These are phyloP conservation scores for Megamerina dolium DNA, from an alignment of 2,888 invertebrate genomes.

Conservation along the genomic window DNA sequence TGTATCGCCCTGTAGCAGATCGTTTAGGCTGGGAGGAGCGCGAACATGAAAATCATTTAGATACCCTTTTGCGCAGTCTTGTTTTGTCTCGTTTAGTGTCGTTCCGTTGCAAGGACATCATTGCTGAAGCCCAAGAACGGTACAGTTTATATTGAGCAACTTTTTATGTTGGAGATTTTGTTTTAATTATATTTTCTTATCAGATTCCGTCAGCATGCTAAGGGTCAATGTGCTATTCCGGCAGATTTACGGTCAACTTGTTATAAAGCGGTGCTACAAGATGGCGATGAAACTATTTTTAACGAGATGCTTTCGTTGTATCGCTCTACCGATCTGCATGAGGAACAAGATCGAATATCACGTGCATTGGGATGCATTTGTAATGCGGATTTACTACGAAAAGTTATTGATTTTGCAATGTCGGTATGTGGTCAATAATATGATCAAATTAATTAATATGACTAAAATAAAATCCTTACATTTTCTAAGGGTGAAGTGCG, in stretches of 20 bases:
- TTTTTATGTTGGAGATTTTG: background rate
- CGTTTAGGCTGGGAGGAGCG: conserved; percentile 81
- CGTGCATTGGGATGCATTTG: conserved; percentile 75
- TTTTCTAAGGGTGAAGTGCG: conserved; percentile 81
- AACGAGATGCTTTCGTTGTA: conserved; percentile 75
- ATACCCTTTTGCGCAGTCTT: conserved; percentile 77
- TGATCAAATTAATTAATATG: background rate
- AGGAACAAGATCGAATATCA: conserved; percentile 88
- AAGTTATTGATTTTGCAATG: conserved; percentile 74
- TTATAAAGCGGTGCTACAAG: conserved; percentile 74
- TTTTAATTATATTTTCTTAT: background rate
- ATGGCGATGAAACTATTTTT: conserved; percentile 65
- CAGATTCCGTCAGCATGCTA: conserved; percentile 62
- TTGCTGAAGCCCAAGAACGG: conserved; percentile 64
- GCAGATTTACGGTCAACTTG: conserved; percentile 86
- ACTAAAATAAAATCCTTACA: background rate
- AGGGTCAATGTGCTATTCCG: conserved; percentile 57
- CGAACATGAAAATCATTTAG: conserved; percentile 77
- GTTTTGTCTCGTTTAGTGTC: conserved; percentile 77
- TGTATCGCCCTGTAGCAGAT: conserved; percentile 66
- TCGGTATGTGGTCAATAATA: conserved; percentile 58
- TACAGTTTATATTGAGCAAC: conserved; percentile 14
- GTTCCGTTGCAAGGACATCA: conserved; percentile 70
- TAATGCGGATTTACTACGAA: conserved; percentile 63
- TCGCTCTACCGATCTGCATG: conserved; percentile 79